A percentile compares a stretch with the other conserved stretches of the same genome.
These are phyloP conservation scores for Melangyna quadrimaculata DNA, from an alignment of 2,888 invertebrate species.

Conservation along the genomic window DNA sequence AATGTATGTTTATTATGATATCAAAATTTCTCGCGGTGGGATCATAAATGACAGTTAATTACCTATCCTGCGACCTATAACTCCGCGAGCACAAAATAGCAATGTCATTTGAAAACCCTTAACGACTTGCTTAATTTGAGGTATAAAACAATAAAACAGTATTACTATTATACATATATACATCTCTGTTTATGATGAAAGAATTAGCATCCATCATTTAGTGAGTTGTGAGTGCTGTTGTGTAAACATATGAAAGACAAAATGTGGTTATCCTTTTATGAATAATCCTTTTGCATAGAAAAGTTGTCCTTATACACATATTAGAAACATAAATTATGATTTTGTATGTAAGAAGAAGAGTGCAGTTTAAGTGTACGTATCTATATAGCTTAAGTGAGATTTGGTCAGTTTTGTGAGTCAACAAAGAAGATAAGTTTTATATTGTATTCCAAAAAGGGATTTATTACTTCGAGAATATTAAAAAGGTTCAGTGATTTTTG, in stretches of 20 bases:
- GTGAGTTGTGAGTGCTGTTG: too few species aligned
- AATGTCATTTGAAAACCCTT: conserved; percentile 24
- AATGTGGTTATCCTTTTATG: conserved; percentile 17
- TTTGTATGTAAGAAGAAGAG: neutral
- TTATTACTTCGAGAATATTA: neutral
- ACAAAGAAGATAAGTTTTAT: neutral
- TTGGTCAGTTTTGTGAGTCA: conserved; percentile 18
- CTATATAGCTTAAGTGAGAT: conserved; percentile 22
- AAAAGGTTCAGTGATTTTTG: neutral
- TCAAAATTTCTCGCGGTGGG: neutral
- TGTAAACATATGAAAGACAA: conserved; percentile 17
- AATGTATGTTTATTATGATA: neutral
- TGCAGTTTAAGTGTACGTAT: conserved; percentile 8
- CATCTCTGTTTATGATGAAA: neutral
- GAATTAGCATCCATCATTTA: conserved; percentile 32
- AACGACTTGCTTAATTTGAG: conserved; percentile 32
- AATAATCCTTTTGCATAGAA: conserved; percentile 35
- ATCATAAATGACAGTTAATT: conserved; percentile 39
- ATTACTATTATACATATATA: too few species aligned
- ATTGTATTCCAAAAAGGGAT: conserved; percentile 18
- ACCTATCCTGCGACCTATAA: neutral
- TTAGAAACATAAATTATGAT: neutral
- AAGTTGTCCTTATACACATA: conserved; percentile 24
- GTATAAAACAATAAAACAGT: conserved; percentile 18
- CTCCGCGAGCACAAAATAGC: neutral